A percentile compares a stretch with the other conserved stretches of the same genome.
Conservation (phyloP, 1,140 invertebrate species). For the Portunus trituberculatus region DNA sequence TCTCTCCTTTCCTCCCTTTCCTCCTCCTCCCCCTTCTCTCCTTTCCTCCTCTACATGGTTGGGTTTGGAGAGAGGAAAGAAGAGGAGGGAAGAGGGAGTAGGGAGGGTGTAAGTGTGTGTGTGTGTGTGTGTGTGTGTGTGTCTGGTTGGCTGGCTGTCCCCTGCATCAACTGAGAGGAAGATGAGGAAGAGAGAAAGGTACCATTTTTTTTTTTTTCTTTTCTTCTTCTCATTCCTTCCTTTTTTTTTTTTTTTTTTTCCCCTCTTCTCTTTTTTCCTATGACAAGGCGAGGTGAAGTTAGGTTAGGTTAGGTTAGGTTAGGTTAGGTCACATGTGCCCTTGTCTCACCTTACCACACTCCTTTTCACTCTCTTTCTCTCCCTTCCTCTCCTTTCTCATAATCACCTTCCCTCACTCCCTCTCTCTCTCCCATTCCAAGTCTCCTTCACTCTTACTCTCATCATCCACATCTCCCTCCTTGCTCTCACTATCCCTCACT, state of each 20-base stretch:
- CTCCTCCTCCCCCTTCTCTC: not conserved
- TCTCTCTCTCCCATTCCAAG: not conserved
- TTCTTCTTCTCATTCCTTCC: too few relatives aligned
- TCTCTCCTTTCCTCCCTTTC: not conserved
- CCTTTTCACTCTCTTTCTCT: not conserved
- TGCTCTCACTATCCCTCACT: not conserved
- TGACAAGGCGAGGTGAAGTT: too few relatives aligned
- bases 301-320: too few relatives aligned
- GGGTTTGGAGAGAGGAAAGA: too few relatives aligned
- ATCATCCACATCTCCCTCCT: not conserved
- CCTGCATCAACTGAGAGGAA: not conserved
- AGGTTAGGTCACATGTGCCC: too few relatives aligned
- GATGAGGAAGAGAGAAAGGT: not conserved
- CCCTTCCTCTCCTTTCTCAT: not conserved
- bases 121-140: not conserved
- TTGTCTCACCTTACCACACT: too few relatives aligned
- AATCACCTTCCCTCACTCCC: not conserved
- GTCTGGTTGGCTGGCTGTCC: not conserved
- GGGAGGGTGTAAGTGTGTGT: not conserved
- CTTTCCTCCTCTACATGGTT: too few relatives aligned
- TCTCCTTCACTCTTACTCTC: not conserved
- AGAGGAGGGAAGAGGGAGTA: too few relatives aligned
- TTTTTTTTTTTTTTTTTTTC: not conserved
- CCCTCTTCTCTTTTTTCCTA: too few relatives aligned
- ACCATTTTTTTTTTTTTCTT: too few relatives aligned